Conservation (phyloP, 1,140 invertebrate species). For the Trinorchestia longiramus region DNA sequence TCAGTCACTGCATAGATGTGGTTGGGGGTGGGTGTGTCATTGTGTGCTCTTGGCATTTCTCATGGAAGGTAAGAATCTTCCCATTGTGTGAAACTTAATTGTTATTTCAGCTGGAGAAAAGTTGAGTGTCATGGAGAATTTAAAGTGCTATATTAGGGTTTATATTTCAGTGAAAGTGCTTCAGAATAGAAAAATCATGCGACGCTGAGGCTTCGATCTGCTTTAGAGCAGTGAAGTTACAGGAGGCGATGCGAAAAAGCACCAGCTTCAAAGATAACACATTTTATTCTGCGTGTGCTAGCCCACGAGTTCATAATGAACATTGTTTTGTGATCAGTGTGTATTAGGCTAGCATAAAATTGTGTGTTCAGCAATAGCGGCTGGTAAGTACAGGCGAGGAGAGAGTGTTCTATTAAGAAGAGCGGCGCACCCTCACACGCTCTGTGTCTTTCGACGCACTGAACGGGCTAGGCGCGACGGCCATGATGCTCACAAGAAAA, state of each 20-base stretch:
- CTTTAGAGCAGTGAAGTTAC: conserved; percentile 51
- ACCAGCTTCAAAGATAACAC: conserved; percentile 3
- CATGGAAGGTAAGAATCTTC: conserved; percentile 52
- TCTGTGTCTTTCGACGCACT: conserved; percentile 45
- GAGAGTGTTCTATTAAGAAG: conserved; percentile 23
- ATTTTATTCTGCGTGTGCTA: background rate
- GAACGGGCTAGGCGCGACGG: conserved; percentile 8
- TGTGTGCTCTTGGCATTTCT: conserved; percentile 52
- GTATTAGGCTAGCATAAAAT: background rate
- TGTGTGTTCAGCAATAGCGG: background rate
- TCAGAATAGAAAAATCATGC: conserved; percentile 27
- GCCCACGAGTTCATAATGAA: background rate
- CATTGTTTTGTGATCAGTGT: background rate
- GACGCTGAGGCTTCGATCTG: conserved; percentile 45
- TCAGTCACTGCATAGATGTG: conserved; percentile 50
- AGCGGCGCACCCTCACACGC: conserved; percentile 4
- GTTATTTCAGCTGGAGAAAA: background rate
- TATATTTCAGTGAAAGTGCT: conserved; percentile 18
- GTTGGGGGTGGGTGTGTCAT: conserved; percentile 30
- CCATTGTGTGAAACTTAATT: background rate
- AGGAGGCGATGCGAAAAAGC: conserved; percentile 37
- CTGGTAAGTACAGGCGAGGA: conserved; percentile 32
- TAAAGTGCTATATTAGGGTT: conserved; percentile 11
- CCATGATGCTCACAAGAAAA: conserved; percentile 26
- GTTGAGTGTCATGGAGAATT: conserved; percentile 15